phyloP scores from a whole-genome alignment of 2,797 vertebrate genomes.

The Falco biarmicus region DNA sequence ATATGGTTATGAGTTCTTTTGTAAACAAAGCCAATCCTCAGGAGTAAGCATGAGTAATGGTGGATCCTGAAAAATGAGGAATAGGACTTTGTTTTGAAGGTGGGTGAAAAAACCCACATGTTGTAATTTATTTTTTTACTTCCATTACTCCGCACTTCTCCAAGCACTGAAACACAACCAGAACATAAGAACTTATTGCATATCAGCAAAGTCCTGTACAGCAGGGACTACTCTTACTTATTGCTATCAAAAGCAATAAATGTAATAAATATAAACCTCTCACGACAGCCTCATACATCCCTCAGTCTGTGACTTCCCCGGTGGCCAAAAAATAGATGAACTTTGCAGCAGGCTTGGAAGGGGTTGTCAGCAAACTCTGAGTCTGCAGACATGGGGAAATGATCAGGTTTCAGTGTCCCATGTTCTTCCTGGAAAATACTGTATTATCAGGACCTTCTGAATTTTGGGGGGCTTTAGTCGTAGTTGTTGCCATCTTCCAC shows the following conservation, averaged over 20 bases:
- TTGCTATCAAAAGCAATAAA: conserved; percentile 62
- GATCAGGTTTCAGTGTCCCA: background rate
- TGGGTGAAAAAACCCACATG: background rate
- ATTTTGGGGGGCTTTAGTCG: background rate
- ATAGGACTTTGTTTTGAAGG: conserved; percentile 8
- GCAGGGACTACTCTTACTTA: conserved; percentile 37
- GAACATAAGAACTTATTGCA: conserved; percentile 37
- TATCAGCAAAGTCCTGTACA: conserved; percentile 39
- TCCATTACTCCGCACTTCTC: conserved; percentile 39
- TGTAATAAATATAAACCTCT: conserved; percentile 50
- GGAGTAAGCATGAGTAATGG: conserved; percentile 25
- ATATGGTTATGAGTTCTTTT: conserved; percentile 1
- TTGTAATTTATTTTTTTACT: conserved; percentile 54
- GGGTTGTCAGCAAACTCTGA: background rate
- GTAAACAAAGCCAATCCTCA: conserved; percentile 46
- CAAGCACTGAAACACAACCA: conserved; percentile 8
- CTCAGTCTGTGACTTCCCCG: conserved; percentile 20
- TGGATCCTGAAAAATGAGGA: conserved; percentile 35
- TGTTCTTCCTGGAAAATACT: background rate
- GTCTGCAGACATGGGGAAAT: background rate
- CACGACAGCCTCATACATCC: background rate
- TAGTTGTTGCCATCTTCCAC: background rate
- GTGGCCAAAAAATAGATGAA: background rate
- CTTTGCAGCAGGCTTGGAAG: background rate
- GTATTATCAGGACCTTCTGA: background rate